Conservation (phyloP, 37 sponge, comb jelly and placozoan species). For the Spongia lamella region DNA sequence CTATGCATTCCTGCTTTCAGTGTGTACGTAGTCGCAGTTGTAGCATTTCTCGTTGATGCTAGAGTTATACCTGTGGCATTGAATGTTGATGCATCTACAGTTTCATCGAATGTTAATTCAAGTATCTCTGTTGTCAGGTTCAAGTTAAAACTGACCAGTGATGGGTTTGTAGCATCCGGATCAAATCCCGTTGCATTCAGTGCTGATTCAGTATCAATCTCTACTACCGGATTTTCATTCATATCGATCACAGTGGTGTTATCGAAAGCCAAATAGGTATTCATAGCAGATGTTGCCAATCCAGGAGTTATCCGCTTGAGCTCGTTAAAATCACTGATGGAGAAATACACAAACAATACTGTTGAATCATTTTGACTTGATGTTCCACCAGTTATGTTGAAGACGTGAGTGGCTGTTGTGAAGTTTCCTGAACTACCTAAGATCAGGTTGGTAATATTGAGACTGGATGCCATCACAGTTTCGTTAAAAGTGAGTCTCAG, state of each 20-base stretch:
- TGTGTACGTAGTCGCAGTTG: slow-evolving; percentile 18
- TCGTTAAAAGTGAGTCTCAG: slow-evolving; percentile 77
- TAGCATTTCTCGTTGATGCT: slow-evolving; percentile 9
- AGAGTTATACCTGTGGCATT: slow-evolving; percentile 49
- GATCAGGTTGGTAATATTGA: slow-evolving; percentile 61
- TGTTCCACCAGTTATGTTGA: slow-evolving; percentile 62
- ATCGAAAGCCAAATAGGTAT: slow-evolving; percentile 73
- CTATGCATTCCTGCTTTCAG: slow-evolving; percentile 43
- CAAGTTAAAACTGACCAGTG: slow-evolving; percentile 49
- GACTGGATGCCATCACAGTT: slow-evolving; percentile 76
- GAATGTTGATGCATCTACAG: slow-evolving; percentile 77
- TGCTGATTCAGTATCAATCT: slow-evolving; percentile 40
- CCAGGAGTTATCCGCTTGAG: slow-evolving; percentile 80
- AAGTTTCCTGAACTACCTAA: slow-evolving; percentile 51
- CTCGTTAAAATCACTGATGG: slow-evolving; percentile 77
- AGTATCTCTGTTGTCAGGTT: slow-evolving; percentile 74
- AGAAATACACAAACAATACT: slow-evolving; percentile 53
- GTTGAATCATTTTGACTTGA: slow-evolving; percentile 64
- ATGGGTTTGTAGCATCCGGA: slow-evolving; percentile 62
- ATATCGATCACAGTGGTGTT: slow-evolving; percentile 72
- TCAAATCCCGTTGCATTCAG: slow-evolving; percentile 8
- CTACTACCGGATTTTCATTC: slow-evolving; percentile 74
- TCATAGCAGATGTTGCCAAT: slow-evolving; percentile 52
- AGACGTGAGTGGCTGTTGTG: slow-evolving; percentile 25
- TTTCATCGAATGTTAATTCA: slow-evolving; percentile 80